Evolutionary conservation across 1,140 invertebrate species (phyloP), one percentile per base, ranked within the genome.

Genomic region (Lethocerus indicus): DNA sequence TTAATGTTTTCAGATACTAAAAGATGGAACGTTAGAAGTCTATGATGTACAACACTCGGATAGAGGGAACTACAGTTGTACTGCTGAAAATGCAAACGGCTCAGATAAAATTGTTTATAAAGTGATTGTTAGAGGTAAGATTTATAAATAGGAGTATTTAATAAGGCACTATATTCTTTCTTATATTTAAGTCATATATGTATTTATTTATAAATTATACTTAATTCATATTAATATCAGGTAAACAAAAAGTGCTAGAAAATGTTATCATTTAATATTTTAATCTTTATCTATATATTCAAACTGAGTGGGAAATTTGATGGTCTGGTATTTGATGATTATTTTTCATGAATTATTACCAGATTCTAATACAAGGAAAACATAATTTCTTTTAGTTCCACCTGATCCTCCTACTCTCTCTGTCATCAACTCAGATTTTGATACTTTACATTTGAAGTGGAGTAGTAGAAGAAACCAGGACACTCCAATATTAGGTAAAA

Each of bases 21-120:
- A 60, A 53, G 60, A 63, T 41, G 56, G 60, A 1, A 47, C 51
- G 3, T 51, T 60, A 20, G 47, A 51, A n/a, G 58, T 88, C 35
- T 75, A 75, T 61, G 75, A 81, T 53, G 72, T 80, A 12, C 83
- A 87, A 61, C 73, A 79, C 57, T 73, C 73, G 20, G 83, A 87
- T 63, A 80, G 81, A 59, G 88, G 87, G n/a, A 90, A 92, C 68
- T 93, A 92, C 61, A 82, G 87, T 1, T 95, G 90, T 62, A 68
- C 71, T 20, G 83, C 88, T 2, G 79, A 83, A 57, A 93, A 95
- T 63, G 69, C 71, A 7, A 76, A 89, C 64, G 87, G 88, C 1
- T 75, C 73, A 39, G 89, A 92, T 67, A 78, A 83, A 58, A 88
- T 93, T 49, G 76, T 78, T 1, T 89, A 90, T 58, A 66, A 68